Conservation (phyloP, 2,113 vertebrate species). For the Oceanodroma tethys region DNA sequence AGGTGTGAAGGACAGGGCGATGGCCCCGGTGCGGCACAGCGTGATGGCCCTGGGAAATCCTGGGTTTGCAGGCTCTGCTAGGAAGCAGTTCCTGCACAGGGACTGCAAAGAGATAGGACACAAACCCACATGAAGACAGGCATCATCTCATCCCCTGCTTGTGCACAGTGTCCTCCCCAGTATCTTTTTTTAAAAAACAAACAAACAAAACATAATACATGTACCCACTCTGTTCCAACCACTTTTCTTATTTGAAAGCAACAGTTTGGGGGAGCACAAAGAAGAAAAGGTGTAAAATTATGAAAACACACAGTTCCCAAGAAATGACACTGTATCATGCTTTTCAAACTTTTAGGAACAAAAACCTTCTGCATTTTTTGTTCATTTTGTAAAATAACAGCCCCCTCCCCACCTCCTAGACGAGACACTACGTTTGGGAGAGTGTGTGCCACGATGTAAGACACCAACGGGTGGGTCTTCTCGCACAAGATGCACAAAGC, state of each 20-base stretch:
- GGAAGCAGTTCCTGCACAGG: background rate
- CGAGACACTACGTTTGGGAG: background rate
- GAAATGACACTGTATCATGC: fast-evolving
- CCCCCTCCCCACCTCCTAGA: background rate
- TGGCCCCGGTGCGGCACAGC: fast-evolving
- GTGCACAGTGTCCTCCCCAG: background rate
- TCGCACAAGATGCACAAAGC: background rate
- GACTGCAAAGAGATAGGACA: background rate
- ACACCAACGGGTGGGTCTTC: fast-evolving
- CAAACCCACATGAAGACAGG: background rate
- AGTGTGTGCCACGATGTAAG: fast-evolving
- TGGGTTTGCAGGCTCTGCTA: background rate
- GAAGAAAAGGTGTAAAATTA: background rate
- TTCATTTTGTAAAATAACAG: background rate
- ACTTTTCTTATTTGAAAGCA: background rate
- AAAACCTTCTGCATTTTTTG: background rate
- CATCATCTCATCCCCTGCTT: background rate
- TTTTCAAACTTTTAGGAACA: background rate
- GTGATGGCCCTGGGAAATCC: background rate
- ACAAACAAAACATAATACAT: background rate
- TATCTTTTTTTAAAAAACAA: background rate
- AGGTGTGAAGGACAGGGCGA: background rate
- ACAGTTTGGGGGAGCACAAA: background rate
- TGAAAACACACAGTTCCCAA: background rate
- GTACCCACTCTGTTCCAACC: background rate